A percentile compares a stretch with the other conserved stretches of the same genome.
Conservation (phyloP, 2,888 invertebrate species). For the Pandemis corylana region DNA sequence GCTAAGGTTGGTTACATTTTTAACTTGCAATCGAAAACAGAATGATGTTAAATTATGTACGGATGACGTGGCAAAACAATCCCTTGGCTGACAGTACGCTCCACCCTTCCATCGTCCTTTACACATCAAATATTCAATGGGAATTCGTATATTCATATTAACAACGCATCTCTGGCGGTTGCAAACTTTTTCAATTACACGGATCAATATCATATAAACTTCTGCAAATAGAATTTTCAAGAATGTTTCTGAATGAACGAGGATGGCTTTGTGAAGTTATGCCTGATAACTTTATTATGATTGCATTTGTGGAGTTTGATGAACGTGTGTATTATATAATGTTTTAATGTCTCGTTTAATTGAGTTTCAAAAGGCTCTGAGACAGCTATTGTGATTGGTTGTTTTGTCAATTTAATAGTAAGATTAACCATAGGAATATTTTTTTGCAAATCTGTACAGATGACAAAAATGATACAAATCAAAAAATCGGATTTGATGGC, state of each 20-base stretch:
- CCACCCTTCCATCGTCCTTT: constrained; percentile 43
- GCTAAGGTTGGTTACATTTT: too few relatives aligned
- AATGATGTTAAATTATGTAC: neutral
- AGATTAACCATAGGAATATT: too few relatives aligned
- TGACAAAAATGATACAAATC: too few relatives aligned
- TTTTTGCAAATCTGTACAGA: neutral
- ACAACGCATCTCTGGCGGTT: constrained; percentile 69
- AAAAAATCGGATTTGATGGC: too few relatives aligned
- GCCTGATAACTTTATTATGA: constrained; percentile 19
- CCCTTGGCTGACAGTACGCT: neutral
- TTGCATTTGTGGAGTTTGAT: constrained; percentile 29
- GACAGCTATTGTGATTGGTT: neutral
- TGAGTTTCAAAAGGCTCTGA: neutral
- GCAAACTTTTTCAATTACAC: constrained; percentile 81
- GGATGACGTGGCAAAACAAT: neutral
- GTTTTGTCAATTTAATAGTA: neutral
- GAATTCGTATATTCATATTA: constrained; percentile 71
- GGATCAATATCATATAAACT: constrained; percentile 75
- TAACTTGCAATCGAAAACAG: neutral
- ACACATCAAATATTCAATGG: constrained; percentile 67
- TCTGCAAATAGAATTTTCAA: constrained; percentile 49
- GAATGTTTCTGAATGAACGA: constrained; percentile 20
- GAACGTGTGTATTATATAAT: constrained; percentile 17
- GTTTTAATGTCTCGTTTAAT: constrained; percentile 18
- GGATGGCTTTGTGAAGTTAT: constrained; percentile 25